A percentile compares a stretch with the other conserved stretches of the same genome.
These are phyloP conservation scores for Mellilla xanthometata DNA, from an alignment of 2,888 invertebrate genomes.

Conservation along the genomic window DNA sequence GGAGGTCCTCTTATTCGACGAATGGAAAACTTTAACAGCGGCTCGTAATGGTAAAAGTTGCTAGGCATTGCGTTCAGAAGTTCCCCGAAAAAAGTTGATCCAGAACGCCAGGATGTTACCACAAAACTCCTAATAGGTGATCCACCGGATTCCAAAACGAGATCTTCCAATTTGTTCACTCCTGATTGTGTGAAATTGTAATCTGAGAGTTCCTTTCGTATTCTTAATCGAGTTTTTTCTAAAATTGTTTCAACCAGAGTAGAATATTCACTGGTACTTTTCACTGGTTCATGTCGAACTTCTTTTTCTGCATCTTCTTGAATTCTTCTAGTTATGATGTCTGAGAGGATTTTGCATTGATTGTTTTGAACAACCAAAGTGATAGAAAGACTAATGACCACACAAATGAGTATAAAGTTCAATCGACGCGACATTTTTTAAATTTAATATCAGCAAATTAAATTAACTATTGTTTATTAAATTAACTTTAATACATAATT, in stretches of 20 bases:
- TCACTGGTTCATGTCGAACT: too few species aligned
- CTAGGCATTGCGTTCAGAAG: slow-evolving; percentile 92
- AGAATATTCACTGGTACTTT: too few species aligned
- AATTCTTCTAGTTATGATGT: slow-evolving; percentile 83
- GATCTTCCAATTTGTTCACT: slow-evolving; percentile 83
- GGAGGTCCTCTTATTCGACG: slow-evolving; percentile 90
- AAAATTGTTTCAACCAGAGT: slow-evolving; percentile 54
- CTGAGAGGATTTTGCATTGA: neutral
- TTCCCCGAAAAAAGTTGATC: slow-evolving; percentile 94
- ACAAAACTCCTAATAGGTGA: slow-evolving; percentile 89
- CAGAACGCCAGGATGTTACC: slow-evolving; percentile 94
- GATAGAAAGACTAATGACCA: neutral
- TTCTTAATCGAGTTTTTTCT: slow-evolving; percentile 59
- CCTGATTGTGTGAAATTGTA: slow-evolving; percentile 63
- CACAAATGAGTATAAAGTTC: neutral
- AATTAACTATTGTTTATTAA: too few species aligned
- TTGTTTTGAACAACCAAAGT: neutral
- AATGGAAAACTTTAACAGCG: slow-evolving; percentile 91
- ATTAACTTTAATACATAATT: too few species aligned
- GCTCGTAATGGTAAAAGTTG: slow-evolving; percentile 95
- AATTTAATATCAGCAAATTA: too few species aligned
- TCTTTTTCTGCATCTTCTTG: slow-evolving; percentile 48
- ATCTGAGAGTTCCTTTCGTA: slow-evolving; percentile 61
- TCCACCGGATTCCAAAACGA: slow-evolving; percentile 87
- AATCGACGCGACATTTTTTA: neutral